Evolutionary conservation across 1,140 invertebrate species (phyloP).

Genomic region (Ips nitidus): DNA sequence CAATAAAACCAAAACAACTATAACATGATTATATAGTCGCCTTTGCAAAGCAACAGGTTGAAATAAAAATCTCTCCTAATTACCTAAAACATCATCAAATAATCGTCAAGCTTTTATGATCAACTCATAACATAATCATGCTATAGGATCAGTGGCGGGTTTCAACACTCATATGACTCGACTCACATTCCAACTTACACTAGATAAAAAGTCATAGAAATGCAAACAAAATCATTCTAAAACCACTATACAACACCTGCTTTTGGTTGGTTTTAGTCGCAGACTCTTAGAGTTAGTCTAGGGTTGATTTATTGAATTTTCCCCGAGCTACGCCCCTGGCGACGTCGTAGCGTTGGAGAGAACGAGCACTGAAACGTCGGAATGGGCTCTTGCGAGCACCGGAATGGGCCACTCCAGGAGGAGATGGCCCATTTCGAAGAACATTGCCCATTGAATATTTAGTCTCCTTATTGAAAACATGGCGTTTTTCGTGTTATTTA

Average conservation of each 20-base stretch:
- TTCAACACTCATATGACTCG: too few relatives aligned
- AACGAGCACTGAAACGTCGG: constrained; percentile 41
- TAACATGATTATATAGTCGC: too few relatives aligned
- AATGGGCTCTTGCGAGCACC: constrained; percentile 44
- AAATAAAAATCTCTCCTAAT: constrained; percentile 45
- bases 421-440: constrained; percentile 44
- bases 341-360: constrained; percentile 36
- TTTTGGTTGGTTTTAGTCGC: background rate
- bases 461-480: constrained; percentile 48
- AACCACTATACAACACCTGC: too few relatives aligned
- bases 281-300: constrained; percentile 41
- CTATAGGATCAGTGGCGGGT: constrained; percentile 34
- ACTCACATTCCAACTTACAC: too few relatives aligned
- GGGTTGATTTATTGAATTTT: constrained; percentile 27
- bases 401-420: constrained; percentile 44
- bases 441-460: constrained; percentile 48
- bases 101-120: constrained; percentile 46
- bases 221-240: too few relatives aligned
- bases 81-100: constrained; percentile 46
- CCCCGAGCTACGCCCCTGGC: constrained; percentile 35
- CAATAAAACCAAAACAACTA: too few relatives aligned
- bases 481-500: constrained; percentile 15
- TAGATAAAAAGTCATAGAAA: too few relatives aligned
- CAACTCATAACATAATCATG: constrained; percentile 48
- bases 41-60: constrained; percentile 7